Evolutionary conservation across 2,113 vertebrate genomes (phyloP).

Genomic region (Rhinopomastus cyanomelas): DNA sequence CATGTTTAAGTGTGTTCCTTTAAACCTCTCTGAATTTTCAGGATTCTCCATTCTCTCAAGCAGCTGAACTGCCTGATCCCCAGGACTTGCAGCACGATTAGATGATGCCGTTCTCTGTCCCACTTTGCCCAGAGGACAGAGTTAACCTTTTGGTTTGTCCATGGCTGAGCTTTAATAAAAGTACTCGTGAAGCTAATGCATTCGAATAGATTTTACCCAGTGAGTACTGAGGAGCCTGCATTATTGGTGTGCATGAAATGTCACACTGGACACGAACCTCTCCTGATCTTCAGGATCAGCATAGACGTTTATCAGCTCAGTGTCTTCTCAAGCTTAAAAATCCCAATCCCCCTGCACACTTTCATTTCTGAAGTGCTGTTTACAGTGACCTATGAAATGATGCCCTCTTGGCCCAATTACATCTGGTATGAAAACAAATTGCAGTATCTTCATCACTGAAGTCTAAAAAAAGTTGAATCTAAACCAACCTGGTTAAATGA

Average conservation of each 20-base stretch:
- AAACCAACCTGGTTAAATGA: not conserved
- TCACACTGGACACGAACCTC: not conserved
- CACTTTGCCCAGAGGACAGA: not conserved
- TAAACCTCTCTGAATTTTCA: not conserved
- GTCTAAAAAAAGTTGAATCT: not conserved
- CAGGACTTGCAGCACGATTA: not conserved
- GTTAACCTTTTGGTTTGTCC: constrained; percentile 44
- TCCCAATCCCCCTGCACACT: not conserved
- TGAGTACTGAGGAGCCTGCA: not conserved
- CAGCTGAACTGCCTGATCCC: not conserved
- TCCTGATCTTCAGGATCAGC: not conserved
- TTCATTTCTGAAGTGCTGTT: not conserved
- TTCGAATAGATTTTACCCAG: constrained; percentile 37
- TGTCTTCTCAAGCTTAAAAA: not conserved
- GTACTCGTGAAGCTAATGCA: not conserved
- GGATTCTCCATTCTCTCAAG: not conserved
- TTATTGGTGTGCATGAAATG: not conserved
- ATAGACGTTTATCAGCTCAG: not conserved
- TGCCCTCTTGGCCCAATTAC: not conserved
- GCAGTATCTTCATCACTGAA: not conserved
- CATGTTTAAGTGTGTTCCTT: not conserved
- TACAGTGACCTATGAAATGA: not conserved
- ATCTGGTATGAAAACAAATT: not conserved
- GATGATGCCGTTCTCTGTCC: not conserved
- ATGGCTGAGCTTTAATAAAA: constrained; percentile 38